Base-by-base conservation (phyloP, 2,113 vertebrate species). In the Chunga burmeisteri region DNA sequence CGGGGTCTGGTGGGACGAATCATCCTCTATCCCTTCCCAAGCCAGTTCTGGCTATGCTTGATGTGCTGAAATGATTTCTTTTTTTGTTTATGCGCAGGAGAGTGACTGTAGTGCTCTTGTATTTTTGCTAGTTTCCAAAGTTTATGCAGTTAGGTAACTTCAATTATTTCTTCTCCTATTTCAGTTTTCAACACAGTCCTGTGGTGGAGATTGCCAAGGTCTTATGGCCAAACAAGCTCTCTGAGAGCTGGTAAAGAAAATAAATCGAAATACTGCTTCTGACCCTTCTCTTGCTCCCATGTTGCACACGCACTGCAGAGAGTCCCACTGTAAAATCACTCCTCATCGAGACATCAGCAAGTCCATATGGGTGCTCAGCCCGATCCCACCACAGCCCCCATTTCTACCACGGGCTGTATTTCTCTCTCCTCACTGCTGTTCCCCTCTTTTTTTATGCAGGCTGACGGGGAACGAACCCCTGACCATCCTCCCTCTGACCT, bases 401-500 rank as follows among this genome's bases (percentile, higher is more conserved):
- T 22, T 47, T 55, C n/a, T 32, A 6, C 34, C 15, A 2, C 0
- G 4, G 75, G 13, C 25, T 26, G 16, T 4, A 2, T 89, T 67
- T 90, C 42, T 46, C 49, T 30, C 9, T 25, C 56, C 34, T 95
- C 90, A 96, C 62, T 1, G 0, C 3, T 18, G 2, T 36, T 2
- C 12, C 26, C 3, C 19, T 74, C 30, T 52, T 16, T 74, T 65
- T 30, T 77, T 50, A 50, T 9, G 18, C 96, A 99, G 99, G 98
- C 98, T 99, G 98, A 99, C 99, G 23, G 99, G 99, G 96, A 99
- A 99, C 79, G 99, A 99, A 94, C 99, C 99, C 80, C 97, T 99
- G 98, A 99, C 99, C 97, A 98, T 99, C 98, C 98, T 99, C 98
- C 99, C 99, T 58, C 98, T 99, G 98, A 99, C 98, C 84, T 98